These are phyloP conservation scores for Hypercompe scribonia DNA, from an alignment of 2,888 invertebrate genomes.

Conservation along the genomic window DNA sequence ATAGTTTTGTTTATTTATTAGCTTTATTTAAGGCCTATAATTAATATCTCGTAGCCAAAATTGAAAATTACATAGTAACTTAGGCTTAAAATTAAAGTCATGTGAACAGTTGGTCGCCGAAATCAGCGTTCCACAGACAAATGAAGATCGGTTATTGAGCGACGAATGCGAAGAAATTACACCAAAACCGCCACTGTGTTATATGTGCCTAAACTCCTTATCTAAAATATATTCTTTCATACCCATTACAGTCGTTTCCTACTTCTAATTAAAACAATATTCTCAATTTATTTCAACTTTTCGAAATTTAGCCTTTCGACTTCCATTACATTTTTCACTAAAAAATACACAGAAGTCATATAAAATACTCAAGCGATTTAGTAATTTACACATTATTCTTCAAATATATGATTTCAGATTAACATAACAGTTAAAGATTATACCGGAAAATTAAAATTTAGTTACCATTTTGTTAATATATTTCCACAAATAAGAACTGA, in stretches of 20 bases:
- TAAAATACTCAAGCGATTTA: slow-evolving; percentile 59
- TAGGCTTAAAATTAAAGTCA: slow-evolving; percentile 56
- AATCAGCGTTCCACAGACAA: slow-evolving; percentile 54
- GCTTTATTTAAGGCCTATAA: slow-evolving; percentile 9
- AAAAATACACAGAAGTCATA: slow-evolving; percentile 51
- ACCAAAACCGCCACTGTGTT: not conserved
- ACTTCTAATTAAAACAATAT: slow-evolving; percentile 22
- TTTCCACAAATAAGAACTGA: slow-evolving; percentile 57
- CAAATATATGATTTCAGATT: not conserved
- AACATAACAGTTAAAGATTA: slow-evolving; percentile 59
- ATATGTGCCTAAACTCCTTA: not conserved
- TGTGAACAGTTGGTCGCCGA: slow-evolving; percentile 62
- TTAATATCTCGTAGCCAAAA: not conserved
- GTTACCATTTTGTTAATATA: slow-evolving; percentile 76
- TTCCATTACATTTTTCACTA: slow-evolving; percentile 47
- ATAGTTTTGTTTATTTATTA: not conserved
- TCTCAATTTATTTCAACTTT: slow-evolving; percentile 25
- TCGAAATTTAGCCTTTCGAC: slow-evolving; percentile 42
- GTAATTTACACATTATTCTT: slow-evolving; percentile 42
- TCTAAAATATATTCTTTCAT: slow-evolving; percentile 32
- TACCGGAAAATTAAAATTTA: slow-evolving; percentile 63
- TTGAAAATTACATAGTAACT: slow-evolving; percentile 22
- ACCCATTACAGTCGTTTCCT: slow-evolving; percentile 43
- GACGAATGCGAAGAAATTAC: slow-evolving; percentile 22
- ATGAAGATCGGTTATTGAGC: slow-evolving; percentile 37